These are phyloP conservation scores for Sylvilagus bachmani DNA, from an alignment of 2,113 vertebrate species.

Conservation along the genomic window DNA sequence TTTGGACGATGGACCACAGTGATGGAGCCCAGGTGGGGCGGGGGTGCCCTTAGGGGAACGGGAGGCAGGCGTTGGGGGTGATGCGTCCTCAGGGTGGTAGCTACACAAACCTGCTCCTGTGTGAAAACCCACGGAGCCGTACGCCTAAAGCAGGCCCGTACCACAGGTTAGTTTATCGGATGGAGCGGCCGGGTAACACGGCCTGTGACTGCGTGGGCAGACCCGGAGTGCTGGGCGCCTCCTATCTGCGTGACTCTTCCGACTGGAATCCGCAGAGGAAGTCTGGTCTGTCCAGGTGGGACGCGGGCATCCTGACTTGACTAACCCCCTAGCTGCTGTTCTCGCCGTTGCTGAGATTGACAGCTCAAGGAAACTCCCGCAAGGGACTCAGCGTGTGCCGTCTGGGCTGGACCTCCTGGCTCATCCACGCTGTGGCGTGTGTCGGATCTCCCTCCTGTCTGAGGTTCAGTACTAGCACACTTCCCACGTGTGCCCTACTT, in stretches of 20 bases:
- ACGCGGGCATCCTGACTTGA: too few relatives aligned
- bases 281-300: background rate
- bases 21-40: too few relatives aligned
- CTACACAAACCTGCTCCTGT: accelerated
- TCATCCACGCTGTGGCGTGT: accelerated
- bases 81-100: accelerated
- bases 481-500: accelerated
- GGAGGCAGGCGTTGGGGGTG: background rate
- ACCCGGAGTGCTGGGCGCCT: accelerated
- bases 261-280: background rate
- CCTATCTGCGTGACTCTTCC: accelerated
- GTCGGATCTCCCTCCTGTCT: accelerated
- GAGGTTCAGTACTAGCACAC: accelerated
- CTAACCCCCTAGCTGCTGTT: too few relatives aligned
- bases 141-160: accelerated
- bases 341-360: too few relatives aligned
- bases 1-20: accelerated
- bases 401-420: accelerated
- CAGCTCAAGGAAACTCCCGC: too few relatives aligned
- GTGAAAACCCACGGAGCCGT: too few relatives aligned
- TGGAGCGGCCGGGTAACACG: accelerated
- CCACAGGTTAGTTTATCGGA: too few relatives aligned
- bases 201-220: accelerated
- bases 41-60: accelerated
- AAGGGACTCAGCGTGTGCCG: too few relatives aligned